Evolutionary conservation across 2,797 vertebrate species (phyloP).

Genomic region (Chaetophractus vellerosus): DNA sequence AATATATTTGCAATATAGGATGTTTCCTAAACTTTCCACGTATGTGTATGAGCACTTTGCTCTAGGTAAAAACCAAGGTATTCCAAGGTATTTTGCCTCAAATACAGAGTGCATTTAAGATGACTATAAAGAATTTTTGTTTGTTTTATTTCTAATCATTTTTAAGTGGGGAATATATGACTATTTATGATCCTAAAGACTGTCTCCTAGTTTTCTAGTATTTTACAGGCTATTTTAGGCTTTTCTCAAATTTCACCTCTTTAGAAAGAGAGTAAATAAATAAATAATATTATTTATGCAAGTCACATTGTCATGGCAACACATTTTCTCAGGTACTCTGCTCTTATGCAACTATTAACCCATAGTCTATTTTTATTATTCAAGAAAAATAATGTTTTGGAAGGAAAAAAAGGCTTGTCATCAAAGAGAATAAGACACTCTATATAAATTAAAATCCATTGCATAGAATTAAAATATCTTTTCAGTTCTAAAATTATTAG

Average conservation of each 20-base stretch:
- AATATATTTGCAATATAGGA: not conserved
- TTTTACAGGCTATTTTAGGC: conserved; percentile 77
- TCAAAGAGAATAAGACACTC: conserved; percentile 84
- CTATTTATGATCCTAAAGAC: conserved; percentile 63
- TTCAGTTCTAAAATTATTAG: conserved; percentile 81
- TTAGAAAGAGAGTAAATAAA: conserved; percentile 78
- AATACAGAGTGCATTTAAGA: not conserved
- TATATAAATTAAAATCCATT: conserved; percentile 86
- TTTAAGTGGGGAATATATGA: conserved; percentile 70
- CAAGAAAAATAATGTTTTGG: conserved; percentile 86
- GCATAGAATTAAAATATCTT: conserved; percentile 86
- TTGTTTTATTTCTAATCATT: conserved; percentile 72
- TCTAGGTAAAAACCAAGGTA: not conserved
- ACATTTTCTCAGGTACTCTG: conserved; percentile 85
- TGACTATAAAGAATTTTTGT: not conserved
- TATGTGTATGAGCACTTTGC: not conserved
- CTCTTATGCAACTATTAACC: conserved; percentile 86
- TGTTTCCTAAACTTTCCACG: not conserved
- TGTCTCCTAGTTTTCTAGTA: conserved; percentile 32
- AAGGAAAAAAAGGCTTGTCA: conserved; percentile 87
- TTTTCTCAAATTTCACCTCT: conserved; percentile 79
- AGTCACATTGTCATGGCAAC: conserved; percentile 88
- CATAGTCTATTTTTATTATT: conserved; percentile 88
- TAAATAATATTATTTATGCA: conserved; percentile 86
- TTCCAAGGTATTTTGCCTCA: not conserved